Evolutionary conservation across 2,113 vertebrate genomes (phyloP).

Genomic region (Aptenodytes forsteri): DNA sequence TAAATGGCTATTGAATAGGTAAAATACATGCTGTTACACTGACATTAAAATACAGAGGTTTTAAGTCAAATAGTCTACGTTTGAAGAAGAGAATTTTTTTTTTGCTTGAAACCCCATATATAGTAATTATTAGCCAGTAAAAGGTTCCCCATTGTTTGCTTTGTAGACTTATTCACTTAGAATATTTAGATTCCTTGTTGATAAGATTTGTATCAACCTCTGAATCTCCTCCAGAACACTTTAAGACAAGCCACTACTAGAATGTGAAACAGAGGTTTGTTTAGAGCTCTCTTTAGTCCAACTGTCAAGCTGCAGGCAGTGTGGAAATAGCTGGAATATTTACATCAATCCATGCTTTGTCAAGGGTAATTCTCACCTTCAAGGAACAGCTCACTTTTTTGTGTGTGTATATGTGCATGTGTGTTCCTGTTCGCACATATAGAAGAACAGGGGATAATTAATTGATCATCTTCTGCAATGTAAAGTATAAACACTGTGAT

Average conservation of each 20-base stretch:
- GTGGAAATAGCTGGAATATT: slow-evolving; percentile 2
- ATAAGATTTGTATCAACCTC: neutral
- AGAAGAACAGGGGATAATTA: neutral
- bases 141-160: neutral
- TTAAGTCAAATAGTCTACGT: neutral
- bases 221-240: neutral
- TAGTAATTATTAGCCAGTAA: neutral
- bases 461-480: neutral
- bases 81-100: neutral
- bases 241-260: neutral
- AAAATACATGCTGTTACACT: neutral
- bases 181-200: neutral
- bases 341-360: neutral
- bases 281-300: neutral
- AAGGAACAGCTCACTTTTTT: neutral
- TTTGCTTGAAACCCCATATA: neutral
- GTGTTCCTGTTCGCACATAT: neutral
- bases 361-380: neutral
- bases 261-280: neutral
- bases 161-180: neutral
- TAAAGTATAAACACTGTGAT: neutral
- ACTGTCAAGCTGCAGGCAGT: neutral
- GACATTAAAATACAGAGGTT: neutral
- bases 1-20: neutral
- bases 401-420: neutral